Base-by-base conservation (phyloP, 1,140 invertebrate species). In the Drosophila neocordata region DNA sequence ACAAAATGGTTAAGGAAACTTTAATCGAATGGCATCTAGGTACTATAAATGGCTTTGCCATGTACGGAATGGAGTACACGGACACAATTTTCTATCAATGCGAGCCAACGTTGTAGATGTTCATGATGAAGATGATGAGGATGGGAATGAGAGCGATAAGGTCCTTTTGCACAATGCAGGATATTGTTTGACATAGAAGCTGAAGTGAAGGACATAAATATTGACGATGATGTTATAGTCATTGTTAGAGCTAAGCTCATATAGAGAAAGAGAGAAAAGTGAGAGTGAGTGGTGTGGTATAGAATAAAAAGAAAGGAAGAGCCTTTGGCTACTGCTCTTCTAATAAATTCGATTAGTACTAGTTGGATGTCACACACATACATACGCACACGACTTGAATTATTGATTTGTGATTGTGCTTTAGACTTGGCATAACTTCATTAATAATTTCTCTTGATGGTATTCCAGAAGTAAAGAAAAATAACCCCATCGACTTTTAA, bases 261-360 rank as follows among this genome's bases (percentile, higher is more conserved):
- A 69, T 44, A 56, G 53, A 34, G 27, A 31, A 7, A 31, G 27
- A 38, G 53, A 58, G 38, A 53, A 15, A 11, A 31, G 63, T 15
- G 13, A 41, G 41, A 48, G 41, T 20, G 5, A 44, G 41, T 1
- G 12, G 12, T 24, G 24, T 1, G 1, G 4, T 24, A 24, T 24
- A 58, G 34, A 38, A 24, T 8, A n/a, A n/a, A n/a, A n/a, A n/a
- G n/a, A 11, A 13, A 56, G 53, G n/a, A 35, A 41, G 41, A 48
- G 20, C 55, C 63, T 38, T 56, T 37, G 64, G 53, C 73, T 38
- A 38, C 52, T 1, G 27, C 27, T 31, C 63, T 57, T 83, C 79
- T 77, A 88, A 88, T 88, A 88, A 82, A 88, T 88, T 88, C 83
- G 83, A 88, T 88, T 88, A 88, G 76, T 80, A 48, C 41, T 48